Evolutionary conservation across 2,797 vertebrate species (phyloP).

Genomic region (Cuniculus paca): DNA sequence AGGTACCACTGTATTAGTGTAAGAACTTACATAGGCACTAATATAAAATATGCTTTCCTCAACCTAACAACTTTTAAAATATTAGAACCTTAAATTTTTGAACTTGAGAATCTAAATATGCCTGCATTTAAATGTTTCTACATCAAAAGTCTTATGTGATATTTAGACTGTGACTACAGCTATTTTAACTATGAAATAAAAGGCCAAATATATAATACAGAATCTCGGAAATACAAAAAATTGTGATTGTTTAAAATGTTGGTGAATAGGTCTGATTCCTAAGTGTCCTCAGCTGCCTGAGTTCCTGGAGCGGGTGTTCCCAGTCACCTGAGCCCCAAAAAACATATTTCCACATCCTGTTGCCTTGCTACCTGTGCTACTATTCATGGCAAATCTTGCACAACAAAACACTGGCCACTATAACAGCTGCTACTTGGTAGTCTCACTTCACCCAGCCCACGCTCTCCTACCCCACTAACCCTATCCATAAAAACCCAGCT

Average conservation of each 20-base stretch:
- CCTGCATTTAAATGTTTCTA: not conserved
- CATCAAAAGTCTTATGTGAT: not conserved
- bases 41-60: not conserved
- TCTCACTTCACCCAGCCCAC: not conserved
- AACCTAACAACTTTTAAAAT: not conserved
- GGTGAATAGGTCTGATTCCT: not conserved
- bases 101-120: not conserved
- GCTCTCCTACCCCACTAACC: not conserved
- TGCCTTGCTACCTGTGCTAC: not conserved
- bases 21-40: not conserved
- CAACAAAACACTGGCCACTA: not conserved
- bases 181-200: conserved; percentile 4
- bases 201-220: not conserved
- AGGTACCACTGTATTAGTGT: not conserved
- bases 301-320: not conserved
- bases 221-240: not conserved
- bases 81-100: not conserved
- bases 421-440: not conserved
- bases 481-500: not conserved
- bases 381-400: not conserved
- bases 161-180: not conserved
- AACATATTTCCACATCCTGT: not conserved
- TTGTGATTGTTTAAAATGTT: not conserved
- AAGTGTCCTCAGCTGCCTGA: not conserved
- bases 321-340: not conserved